Evolutionary conservation across 2,888 invertebrate species (phyloP).

Genomic region (Drosophila neonasuta): DNA sequence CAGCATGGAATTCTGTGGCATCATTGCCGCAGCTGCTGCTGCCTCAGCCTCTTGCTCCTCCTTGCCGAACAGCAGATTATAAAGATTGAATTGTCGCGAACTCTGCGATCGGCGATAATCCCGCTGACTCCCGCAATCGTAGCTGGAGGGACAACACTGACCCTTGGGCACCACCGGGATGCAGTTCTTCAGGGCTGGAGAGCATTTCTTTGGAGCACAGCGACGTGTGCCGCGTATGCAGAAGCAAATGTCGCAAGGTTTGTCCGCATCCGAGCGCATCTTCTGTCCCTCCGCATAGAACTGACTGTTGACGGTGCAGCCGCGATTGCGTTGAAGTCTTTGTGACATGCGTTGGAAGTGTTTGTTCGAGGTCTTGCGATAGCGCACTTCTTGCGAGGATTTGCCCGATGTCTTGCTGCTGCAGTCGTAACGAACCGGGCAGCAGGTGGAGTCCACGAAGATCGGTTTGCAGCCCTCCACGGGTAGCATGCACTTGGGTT

Average conservation of each 20-base stretch:
- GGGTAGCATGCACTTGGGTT: slow-evolving; percentile 90
- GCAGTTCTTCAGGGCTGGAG: slow-evolving; percentile 89
- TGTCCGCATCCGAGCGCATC: slow-evolving; percentile 83
- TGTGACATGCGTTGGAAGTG: slow-evolving; percentile 80
- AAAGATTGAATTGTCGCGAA: slow-evolving; percentile 80
- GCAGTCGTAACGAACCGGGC: slow-evolving; percentile 91
- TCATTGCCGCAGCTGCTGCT: slow-evolving; percentile 28
- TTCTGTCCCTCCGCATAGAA: slow-evolving; percentile 88
- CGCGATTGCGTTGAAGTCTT: slow-evolving; percentile 80
- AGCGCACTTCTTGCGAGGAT: slow-evolving; percentile 79
- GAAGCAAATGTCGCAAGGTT: slow-evolving; percentile 89
- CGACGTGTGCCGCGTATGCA: slow-evolving; percentile 88
- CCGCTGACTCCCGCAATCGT: slow-evolving; percentile 88
- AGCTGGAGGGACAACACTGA: slow-evolving; percentile 92
- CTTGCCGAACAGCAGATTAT: slow-evolving; percentile 80
- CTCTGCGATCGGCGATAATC: slow-evolving; percentile 76
- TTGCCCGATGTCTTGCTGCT: slow-evolving; percentile 78
- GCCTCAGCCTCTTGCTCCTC: slow-evolving; percentile 63
- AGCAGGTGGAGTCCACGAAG: slow-evolving; percentile 85
- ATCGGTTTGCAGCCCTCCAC: slow-evolving; percentile 85
- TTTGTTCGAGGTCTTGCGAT: slow-evolving; percentile 79
- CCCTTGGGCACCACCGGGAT: slow-evolving; percentile 88
- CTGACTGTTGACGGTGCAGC: slow-evolving; percentile 85
- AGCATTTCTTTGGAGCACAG: slow-evolving; percentile 90
- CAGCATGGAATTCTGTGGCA: slow-evolving; percentile 59